Evolutionary conservation across 30 jellyfish, hydroid and myxozoan genomes (phyloP), one percentile per base, ranked within the genome.

Genomic region (Aurelia sp.): DNA sequence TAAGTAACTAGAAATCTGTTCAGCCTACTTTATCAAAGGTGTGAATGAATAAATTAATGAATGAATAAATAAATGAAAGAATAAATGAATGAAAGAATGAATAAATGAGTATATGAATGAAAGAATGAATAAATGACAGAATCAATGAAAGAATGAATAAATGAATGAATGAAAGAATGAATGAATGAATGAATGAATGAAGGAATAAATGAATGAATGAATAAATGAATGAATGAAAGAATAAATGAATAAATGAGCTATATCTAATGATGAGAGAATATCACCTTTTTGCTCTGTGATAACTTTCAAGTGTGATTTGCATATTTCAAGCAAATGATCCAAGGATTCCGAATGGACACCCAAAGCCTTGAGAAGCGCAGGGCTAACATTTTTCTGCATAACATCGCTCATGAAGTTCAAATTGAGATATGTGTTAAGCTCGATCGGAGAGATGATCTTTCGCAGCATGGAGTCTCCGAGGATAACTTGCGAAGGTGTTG

Each of bases 291-390:
- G 62, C 61, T 82, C 66, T 6, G 85, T 18, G 16, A 90, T 92
- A 6, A 61, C 86, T 59, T 73, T 75, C 86, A 86, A 30, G 41
- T 66, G 86, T 23, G 90, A 63, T 47, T 72, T 92, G 79, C 91
- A 62, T 2, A 92, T 79, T 62, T 92, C 98, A 76, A 92, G n/a
- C 66, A 92, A 71, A 48, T 73, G 86, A 40, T 86, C 91, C 41
- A 92, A 71, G 4, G 92, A 31, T 61, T 86, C 81, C 6, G 90
- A 30, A 16, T 76, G 86, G 13, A 92, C 98, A 74, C 96, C 98
- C 18, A 92, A 77, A 33, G 92, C 81, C 11, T 53, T 55, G 51
- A 86, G 79, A 78, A 92, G 85, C 0, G 80, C 81, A 17, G 84
- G 82, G 41, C 71, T 66, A 7, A 81, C 86, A 67, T 74, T 73